Base-by-base conservation (phyloP, 1,140 invertebrate species). In the Drosophila repleta region DNA sequence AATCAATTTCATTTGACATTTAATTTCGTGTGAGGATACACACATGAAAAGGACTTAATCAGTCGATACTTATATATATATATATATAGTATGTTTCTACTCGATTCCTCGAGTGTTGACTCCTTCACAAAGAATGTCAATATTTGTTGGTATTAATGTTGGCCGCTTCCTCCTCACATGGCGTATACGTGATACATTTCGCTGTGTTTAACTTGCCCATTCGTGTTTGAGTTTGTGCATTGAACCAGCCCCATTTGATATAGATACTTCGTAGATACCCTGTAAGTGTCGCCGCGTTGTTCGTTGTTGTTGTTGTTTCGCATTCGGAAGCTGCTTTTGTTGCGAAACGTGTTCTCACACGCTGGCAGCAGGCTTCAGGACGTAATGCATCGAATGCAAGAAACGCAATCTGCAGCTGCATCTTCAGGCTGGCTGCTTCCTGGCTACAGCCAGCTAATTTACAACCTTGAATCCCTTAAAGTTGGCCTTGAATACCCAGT, bases 1-100 rank as follows among this genome's bases (percentile, higher is more conserved):
- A 88, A 87, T 87, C 83, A 88, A 83, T 83, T 79, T 58, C 76
- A 70, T 70, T 79, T 82, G 83, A 76, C 83, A 88, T 41, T 88
- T 76, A 70, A 88, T 82, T 88, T 73, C 48, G 62, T 55, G n/a
- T n/a, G n/a, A n/a, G n/a, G n/a, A 58, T 24, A 43, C 18, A 11
- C 8, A 37, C 55, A 48, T 26, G 39, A 32, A 45, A 32, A 20
- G 51, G 51, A 15, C 39, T n/a, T 5, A 2, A 29, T 8, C 32
- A 13, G 32, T 29, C 29, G 2, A 35, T 35, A 35, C 3, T 3
- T 35, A 11, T 35, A 3, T 13, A 35, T 3, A 35, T 35, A 35
- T 35, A 35, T 35, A 29, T 29, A 8, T 29, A 8, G 0, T 11
- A 32, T 32, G 29, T 32, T 8, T 32, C 8, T 32, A 10, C 29